phyloP scores from a whole-genome alignment of 1,140 invertebrate genomes.

The Anastrepha ludens region DNA sequence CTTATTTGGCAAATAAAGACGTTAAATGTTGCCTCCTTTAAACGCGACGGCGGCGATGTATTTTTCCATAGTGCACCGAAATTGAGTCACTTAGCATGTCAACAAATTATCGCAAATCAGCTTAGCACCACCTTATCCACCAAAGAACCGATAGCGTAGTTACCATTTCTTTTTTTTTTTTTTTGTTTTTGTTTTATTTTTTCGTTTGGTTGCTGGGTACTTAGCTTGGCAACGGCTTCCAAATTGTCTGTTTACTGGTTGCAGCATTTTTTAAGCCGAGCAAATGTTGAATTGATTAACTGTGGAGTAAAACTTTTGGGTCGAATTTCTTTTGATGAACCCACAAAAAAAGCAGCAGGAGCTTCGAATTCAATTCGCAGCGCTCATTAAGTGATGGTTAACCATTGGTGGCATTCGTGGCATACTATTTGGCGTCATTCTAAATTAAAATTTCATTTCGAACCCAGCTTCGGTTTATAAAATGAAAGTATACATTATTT shows the following conservation, averaged over 20 bases:
- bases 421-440: background rate
- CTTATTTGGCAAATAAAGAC: too few relatives aligned
- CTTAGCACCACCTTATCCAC: background rate
- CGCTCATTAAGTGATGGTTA: background rate
- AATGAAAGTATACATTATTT: too few relatives aligned
- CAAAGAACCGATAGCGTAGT: background rate
- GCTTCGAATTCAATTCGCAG: background rate
- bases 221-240: background rate
- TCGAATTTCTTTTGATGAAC: background rate
- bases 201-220: background rate
- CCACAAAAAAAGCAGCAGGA: background rate
- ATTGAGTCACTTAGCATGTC: background rate
- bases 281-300: background rate
- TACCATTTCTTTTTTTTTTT: too few relatives aligned
- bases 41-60: too few relatives aligned
- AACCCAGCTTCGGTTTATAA: too few relatives aligned
- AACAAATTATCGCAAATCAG: conserved; percentile 26
- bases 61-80: too few relatives aligned
- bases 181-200: too few relatives aligned
- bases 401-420: background rate
- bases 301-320: too few relatives aligned
- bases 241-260: background rate
- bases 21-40: too few relatives aligned
- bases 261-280: background rate
- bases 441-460: too few relatives aligned